Percentiles rank a stretch among this genome's conserved stretches.
phyloP scores from a whole-genome alignment of 1,140 invertebrate species.

The Drosophila truncata region DNA sequence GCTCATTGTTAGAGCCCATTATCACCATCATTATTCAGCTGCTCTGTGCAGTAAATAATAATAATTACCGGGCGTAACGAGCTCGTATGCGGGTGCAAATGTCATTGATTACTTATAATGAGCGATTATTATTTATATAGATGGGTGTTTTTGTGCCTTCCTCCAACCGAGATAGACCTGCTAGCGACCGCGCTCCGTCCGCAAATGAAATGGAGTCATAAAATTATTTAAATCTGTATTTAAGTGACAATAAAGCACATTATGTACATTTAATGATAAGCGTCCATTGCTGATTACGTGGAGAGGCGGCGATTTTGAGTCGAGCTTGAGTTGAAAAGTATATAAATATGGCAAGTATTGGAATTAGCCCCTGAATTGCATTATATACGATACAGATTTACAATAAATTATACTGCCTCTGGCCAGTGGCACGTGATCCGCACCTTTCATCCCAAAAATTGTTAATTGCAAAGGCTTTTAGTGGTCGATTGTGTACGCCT shows the following conservation, averaged over 20 bases:
- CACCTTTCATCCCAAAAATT: constrained; percentile 24
- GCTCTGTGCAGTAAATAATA: constrained; percentile 35
- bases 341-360: constrained; percentile 1
- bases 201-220: constrained; percentile 70
- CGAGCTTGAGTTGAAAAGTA: neutral
- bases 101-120: constrained; percentile 72
- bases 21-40: constrained; percentile 24
- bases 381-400: constrained; percentile 1
- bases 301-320: constrained; percentile 16
- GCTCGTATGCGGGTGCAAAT: constrained; percentile 62
- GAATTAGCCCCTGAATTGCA: constrained; percentile 6
- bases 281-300: constrained; percentile 57
- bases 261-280: constrained; percentile 67
- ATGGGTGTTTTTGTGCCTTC: constrained; percentile 42
- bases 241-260: constrained; percentile 80
- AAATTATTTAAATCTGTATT: constrained; percentile 79
- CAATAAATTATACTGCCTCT: constrained; percentile 14
- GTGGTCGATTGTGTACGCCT: constrained; percentile 3
- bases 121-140: constrained; percentile 55
- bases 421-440: constrained; percentile 1
- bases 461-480: constrained; percentile 17
- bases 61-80: constrained; percentile 62
- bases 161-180: constrained; percentile 17
- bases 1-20: constrained; percentile 16
- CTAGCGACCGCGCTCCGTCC: constrained; percentile 16